Evolutionary conservation across 2,113 vertebrate genomes (phyloP).

Genomic region (Dolichallabes microphthalmus): DNA sequence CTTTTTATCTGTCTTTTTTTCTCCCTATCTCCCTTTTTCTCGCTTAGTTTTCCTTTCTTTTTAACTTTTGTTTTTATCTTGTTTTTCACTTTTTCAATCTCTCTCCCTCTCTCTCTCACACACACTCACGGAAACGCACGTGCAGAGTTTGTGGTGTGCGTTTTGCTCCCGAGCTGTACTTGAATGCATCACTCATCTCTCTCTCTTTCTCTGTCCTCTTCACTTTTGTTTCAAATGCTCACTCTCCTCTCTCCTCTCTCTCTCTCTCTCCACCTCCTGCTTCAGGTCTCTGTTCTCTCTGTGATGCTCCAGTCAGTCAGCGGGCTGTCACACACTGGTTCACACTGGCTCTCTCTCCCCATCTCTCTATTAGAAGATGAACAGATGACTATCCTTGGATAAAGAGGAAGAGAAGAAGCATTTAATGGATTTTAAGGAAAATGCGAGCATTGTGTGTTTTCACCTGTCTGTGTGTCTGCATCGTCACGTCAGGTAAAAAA

Average conservation of each 20-base stretch:
- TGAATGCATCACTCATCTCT: neutral
- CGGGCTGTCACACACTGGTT: neutral
- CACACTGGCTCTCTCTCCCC: neutral
- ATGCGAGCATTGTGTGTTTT: slow-evolving; percentile 48
- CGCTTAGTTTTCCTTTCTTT: neutral
- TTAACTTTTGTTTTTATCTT: neutral
- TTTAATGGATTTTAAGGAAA: slow-evolving; percentile 54
- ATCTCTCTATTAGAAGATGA: slow-evolving; percentile 8
- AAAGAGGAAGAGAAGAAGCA: slow-evolving; percentile 6
- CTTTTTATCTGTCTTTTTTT: neutral
- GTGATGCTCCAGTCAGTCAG: neutral
- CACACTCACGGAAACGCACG: neutral
- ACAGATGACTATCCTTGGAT: slow-evolving; percentile 11
- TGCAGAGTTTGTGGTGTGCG: neutral
- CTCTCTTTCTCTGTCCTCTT: too few relatives aligned
- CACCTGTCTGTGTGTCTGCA: slow-evolving; percentile 47
- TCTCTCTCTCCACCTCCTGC: neutral
- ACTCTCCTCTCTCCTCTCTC: neutral
- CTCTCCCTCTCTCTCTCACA: neutral
- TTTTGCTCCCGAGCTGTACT: neutral
- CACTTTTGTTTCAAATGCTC: neutral
- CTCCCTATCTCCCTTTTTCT: neutral
- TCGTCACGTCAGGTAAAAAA: slow-evolving; percentile 52
- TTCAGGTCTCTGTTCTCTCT: neutral
- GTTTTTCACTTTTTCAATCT: neutral